phyloP scores from a whole-genome alignment of 2,888 invertebrate genomes.

The Tetrapedia diversipes region DNA sequence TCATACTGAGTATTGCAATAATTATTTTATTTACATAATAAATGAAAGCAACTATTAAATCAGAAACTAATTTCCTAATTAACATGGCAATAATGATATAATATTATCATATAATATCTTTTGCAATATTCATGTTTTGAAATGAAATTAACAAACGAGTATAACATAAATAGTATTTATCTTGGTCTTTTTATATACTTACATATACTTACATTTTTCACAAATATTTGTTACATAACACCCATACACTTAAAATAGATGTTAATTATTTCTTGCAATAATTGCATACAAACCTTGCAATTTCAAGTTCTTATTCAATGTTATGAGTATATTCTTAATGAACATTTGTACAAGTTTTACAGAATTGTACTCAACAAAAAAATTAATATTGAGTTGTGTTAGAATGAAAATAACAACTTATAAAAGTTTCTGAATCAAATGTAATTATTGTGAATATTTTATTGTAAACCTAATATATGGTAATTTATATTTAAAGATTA shows the following conservation, averaged over 20 bases:
- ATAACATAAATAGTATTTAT: constrained; percentile 45
- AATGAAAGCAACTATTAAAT: constrained; percentile 21
- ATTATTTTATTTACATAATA: constrained; percentile 64
- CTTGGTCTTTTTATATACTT: constrained; percentile 54
- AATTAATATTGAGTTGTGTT: constrained; percentile 37
- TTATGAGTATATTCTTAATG: constrained; percentile 55
- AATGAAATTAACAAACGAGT: constrained; percentile 39
- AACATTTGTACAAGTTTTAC: constrained; percentile 63
- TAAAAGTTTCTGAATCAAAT: constrained; percentile 18
- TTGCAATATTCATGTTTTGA: constrained; percentile 41
- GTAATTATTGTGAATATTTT: constrained; percentile 14
- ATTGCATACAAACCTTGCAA: constrained; percentile 28
- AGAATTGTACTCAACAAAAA: constrained; percentile 39
- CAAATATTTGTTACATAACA: constrained; percentile 54
- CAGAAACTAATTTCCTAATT: constrained; percentile 45
- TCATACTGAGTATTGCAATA: constrained; percentile 71
- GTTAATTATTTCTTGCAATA: constrained; percentile 26
- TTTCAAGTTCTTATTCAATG: constrained; percentile 35
- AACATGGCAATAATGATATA: constrained; percentile 71
- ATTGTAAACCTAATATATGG: not conserved
- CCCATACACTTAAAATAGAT: constrained; percentile 34
- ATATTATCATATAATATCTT: no score
- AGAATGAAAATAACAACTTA: constrained; percentile 37
- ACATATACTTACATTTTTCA: constrained; percentile 47
- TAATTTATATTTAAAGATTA: constrained; percentile 24